Percentiles rank a stretch among this genome's conserved stretches.
Evolutionary conservation across 1,140 invertebrate genomes (phyloP).

Genomic region (Uloborus diversus): DNA sequence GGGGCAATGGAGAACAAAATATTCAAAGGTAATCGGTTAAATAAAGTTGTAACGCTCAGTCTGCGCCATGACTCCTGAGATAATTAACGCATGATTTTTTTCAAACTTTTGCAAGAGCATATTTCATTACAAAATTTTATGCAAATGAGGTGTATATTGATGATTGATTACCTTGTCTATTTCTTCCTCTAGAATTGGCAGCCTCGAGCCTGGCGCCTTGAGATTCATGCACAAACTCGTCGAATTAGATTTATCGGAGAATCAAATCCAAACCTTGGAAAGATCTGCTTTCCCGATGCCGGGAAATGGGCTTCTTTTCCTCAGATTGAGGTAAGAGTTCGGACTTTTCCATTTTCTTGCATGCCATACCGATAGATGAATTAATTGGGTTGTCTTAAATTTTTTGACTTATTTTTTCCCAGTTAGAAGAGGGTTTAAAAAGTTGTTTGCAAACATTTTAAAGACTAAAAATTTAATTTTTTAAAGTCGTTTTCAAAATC

Average conservation of each 20-base stretch:
- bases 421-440: not conserved
- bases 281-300: conserved; percentile 12
- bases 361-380: not conserved
- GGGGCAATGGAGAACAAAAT: too few species aligned
- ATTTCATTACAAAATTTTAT: too few species aligned
- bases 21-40: too few species aligned
- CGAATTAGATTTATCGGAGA: conserved; percentile 23
- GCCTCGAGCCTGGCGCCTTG: not conserved
- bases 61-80: too few species aligned
- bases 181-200: not conserved
- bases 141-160: too few species aligned
- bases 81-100: too few species aligned
- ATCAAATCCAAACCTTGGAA: not conserved
- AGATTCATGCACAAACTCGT: conserved; percentile 1
- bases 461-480: not conserved
- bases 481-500: not conserved
- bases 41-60: too few species aligned
- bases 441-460: not conserved
- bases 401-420: not conserved
- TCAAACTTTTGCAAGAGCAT: too few species aligned
- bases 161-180: too few species aligned
- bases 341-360: not conserved
- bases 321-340: not conserved
- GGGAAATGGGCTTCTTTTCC: conserved; percentile 12
- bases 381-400: not conserved